Evolutionary conservation across 64 coral and sea anemone genomes (phyloP).

Genomic region (Montipora cactus): DNA sequence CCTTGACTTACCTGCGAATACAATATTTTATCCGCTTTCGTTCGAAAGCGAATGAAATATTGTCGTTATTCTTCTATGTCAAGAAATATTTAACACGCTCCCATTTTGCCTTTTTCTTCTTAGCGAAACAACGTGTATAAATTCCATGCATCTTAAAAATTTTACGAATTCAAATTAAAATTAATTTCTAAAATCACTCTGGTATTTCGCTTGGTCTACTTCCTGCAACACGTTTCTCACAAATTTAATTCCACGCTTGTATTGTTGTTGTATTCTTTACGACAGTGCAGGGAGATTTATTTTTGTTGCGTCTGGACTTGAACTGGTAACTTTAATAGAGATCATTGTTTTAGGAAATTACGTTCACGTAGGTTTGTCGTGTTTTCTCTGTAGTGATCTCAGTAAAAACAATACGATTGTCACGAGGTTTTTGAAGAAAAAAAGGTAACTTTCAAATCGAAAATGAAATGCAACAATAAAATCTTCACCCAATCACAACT

Average conservation of each 20-base stretch:
- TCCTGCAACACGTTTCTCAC: neutral
- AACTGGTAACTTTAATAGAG: neutral
- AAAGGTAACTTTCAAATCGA: no score
- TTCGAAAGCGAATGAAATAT: neutral
- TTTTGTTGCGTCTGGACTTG: neutral
- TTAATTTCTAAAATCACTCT: neutral
- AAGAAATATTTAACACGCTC: neutral
- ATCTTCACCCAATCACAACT: no score
- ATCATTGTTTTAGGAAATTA: neutral
- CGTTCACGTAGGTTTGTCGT: neutral
- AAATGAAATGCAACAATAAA: no score
- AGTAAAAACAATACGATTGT: neutral
- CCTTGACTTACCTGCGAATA: neutral
- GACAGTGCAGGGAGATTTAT: neutral
- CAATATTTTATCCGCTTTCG: neutral
- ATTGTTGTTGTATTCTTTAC: neutral
- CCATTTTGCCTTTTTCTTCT: neutral
- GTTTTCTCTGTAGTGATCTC: neutral
- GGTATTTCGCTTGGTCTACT: no score
- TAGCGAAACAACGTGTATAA: neutral
- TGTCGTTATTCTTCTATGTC: neutral
- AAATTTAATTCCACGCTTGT: neutral
- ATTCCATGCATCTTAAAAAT: neutral
- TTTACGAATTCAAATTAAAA: no score
- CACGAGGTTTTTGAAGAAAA: no score